A percentile compares a stretch with the other conserved stretches of the same genome.
Conservation (phyloP, 2,113 vertebrate species). For the Alethe diademata region DNA sequence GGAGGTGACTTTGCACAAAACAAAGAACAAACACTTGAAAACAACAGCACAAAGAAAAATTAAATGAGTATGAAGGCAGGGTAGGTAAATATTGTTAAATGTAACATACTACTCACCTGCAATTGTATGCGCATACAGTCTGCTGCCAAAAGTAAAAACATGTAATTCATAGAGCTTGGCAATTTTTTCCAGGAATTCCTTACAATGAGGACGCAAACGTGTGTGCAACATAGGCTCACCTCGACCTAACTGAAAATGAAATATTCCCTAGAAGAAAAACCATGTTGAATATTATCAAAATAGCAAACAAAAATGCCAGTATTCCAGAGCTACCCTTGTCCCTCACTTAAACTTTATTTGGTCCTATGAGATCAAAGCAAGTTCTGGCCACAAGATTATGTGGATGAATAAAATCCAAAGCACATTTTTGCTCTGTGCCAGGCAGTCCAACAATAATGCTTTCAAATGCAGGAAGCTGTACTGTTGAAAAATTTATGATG, state of each 20-base stretch:
- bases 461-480: neutral
- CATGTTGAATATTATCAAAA: neutral
- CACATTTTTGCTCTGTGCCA: neutral
- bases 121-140: conserved; percentile 97
- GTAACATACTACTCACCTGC: conserved; percentile 78
- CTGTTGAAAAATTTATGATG: neutral
- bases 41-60: neutral
- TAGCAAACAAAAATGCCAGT: neutral
- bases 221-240: conserved; percentile 97
- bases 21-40: neutral
- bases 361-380: neutral
- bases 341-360: neutral
- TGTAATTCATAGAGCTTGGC: conserved; percentile 94
- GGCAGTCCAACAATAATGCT: neutral
- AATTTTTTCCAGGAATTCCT: conserved; percentile 94
- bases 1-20: neutral
- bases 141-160: conserved; percentile 97
- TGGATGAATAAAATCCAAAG: neutral
- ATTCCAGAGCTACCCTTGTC: neutral
- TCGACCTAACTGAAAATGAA: conserved; percentile 95
- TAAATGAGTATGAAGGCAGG: neutral
- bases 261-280: conserved; percentile 84
- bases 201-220: conserved; percentile 93
- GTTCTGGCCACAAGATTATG: neutral
- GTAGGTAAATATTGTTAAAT: neutral